phyloP scores from a whole-genome alignment of 2,797 vertebrate genomes.

The Hoplostethus mediterraneus region DNA sequence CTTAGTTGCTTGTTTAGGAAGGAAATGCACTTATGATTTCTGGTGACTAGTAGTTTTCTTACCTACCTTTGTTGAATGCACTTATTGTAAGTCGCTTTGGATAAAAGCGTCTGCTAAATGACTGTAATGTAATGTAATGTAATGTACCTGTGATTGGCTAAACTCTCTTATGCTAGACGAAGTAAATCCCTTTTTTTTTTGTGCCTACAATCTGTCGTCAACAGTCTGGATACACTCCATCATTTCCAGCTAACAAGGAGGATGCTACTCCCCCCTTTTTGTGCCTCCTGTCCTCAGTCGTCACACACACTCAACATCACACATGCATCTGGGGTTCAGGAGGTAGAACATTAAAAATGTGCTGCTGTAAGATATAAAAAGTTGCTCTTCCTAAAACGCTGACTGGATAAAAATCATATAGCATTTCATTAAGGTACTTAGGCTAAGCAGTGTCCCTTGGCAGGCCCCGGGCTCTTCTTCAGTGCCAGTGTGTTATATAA shows the following conservation, averaged over 20 bases:
- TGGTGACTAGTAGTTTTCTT: too few relatives aligned
- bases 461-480: slow-evolving; percentile 59
- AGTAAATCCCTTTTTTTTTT: neutral
- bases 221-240: neutral
- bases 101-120: too few relatives aligned
- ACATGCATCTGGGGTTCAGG: slow-evolving; percentile 17
- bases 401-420: slow-evolving; percentile 70
- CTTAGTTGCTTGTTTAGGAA: too few relatives aligned
- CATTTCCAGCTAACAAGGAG: neutral
- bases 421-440: slow-evolving; percentile 80
- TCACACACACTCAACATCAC: slow-evolving; percentile 10
- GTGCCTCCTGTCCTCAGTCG: neutral
- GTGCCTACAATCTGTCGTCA: slow-evolving; percentile 10
- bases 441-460: slow-evolving; percentile 72
- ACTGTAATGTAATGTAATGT: too few relatives aligned
- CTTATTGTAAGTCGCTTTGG: too few relatives aligned
- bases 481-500: slow-evolving; percentile 64
- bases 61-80: too few relatives aligned
- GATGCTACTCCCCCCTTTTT: neutral
- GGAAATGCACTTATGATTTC: too few relatives aligned
- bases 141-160: too few relatives aligned
- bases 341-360: slow-evolving; percentile 54
- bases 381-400: slow-evolving; percentile 70
- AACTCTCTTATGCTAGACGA: too few relatives aligned
- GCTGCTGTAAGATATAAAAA: slow-evolving; percentile 68